These are phyloP conservation scores for Poeciliopsis infans DNA, from an alignment of 2,797 vertebrate species.

Conservation along the genomic window DNA sequence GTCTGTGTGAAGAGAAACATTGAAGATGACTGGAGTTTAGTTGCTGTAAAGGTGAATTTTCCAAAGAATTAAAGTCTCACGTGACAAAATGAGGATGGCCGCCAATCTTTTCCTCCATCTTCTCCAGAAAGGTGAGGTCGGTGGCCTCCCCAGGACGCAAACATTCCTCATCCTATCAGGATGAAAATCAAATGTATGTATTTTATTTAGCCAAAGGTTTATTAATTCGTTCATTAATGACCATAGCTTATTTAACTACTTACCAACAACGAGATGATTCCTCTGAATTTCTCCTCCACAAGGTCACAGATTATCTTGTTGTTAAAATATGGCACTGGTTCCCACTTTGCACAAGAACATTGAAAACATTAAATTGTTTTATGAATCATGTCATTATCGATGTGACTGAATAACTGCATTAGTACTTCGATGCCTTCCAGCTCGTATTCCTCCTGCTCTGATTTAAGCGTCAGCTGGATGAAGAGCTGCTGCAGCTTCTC, in stretches of 20 bases:
- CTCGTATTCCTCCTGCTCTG: conserved; percentile 94
- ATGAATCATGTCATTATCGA: background rate
- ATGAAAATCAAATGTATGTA: conserved; percentile 3
- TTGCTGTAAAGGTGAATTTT: background rate
- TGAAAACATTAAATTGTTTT: background rate
- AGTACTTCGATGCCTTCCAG: conserved; percentile 93
- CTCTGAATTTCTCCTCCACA: conserved; percentile 93
- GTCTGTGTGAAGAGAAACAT: conserved; percentile 71
- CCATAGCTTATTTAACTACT: background rate
- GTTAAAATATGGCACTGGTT: conserved; percentile 94
- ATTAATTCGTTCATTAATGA: background rate
- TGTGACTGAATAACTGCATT: background rate
- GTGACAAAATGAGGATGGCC: conserved; percentile 92
- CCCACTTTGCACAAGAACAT: conserved; percentile 84
- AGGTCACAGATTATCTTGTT: conserved; percentile 97
- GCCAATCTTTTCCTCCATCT: conserved; percentile 91
- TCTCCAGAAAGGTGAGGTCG: conserved; percentile 93
- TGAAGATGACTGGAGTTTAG: background rate
- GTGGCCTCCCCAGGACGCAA: conserved; percentile 91
- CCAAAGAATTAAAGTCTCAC: conserved; percentile 73
- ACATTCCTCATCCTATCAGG: conserved; percentile 91
- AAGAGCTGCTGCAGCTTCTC: conserved; percentile 97
- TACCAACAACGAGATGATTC: conserved; percentile 87
- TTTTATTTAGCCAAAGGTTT: background rate
- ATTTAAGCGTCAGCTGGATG: conserved; percentile 93